phyloP scores from a whole-genome alignment of 1,140 invertebrate genomes.

The Pogonomyrmex barbatus region DNA sequence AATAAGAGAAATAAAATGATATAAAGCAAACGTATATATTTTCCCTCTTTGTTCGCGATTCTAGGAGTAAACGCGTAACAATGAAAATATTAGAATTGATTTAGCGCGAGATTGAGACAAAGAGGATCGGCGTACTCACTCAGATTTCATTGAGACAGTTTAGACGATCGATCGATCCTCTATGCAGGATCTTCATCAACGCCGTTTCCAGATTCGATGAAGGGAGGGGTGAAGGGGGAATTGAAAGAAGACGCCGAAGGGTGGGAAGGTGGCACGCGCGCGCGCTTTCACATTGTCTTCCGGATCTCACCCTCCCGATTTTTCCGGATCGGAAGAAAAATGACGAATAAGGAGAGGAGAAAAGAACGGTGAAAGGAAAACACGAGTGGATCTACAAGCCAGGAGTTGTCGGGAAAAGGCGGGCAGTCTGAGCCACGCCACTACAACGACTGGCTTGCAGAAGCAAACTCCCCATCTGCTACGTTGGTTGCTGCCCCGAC shows the following conservation, averaged over 20 bases:
- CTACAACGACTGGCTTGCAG: slow-evolving; percentile 82
- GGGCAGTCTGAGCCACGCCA: slow-evolving; percentile 82
- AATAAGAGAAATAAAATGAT: background rate
- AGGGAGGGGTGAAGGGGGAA: slow-evolving; percentile 25
- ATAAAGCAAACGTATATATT: background rate
- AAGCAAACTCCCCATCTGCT: slow-evolving; percentile 81
- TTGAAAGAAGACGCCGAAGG: slow-evolving; percentile 24
- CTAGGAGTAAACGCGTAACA: background rate
- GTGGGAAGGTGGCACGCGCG: slow-evolving; percentile 58
- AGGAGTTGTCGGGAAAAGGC: slow-evolving; percentile 76
- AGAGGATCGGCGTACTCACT: slow-evolving; percentile 23
- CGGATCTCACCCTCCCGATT: slow-evolving; percentile 49
- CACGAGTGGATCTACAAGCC: slow-evolving; percentile 60
- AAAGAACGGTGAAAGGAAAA: slow-evolving; percentile 46
- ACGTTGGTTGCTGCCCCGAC: slow-evolving; percentile 71
- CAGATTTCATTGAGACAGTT: background rate
- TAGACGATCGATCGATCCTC: slow-evolving; percentile 38
- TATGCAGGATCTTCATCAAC: slow-evolving; percentile 22
- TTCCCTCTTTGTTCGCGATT: background rate
- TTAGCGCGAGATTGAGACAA: background rate
- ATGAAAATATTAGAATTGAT: background rate
- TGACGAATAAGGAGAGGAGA: slow-evolving; percentile 27
- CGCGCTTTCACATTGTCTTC: slow-evolving; percentile 56
- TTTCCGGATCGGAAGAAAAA: slow-evolving; percentile 50
- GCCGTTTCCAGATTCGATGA: slow-evolving; percentile 3